Evolutionary conservation across 1,140 invertebrate species (phyloP), one percentile per base, ranked within the genome.

Genomic region (Drosophila kurseongensis): DNA sequence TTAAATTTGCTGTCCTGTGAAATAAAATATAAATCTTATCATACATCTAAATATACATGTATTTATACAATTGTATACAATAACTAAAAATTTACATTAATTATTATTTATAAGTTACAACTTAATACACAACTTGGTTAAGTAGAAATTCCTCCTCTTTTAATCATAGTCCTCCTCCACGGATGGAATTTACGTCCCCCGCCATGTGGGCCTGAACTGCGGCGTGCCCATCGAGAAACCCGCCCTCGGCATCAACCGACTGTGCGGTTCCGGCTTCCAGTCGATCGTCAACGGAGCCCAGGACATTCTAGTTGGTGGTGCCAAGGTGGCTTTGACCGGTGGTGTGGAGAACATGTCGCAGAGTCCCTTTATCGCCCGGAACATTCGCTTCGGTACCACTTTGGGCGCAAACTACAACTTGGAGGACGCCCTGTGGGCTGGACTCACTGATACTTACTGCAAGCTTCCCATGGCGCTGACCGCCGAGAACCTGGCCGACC

Each of bases 261-360:
- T 98, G 14, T 98, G 98, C 93, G 98, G 98, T 16, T 99, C 98
- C 51, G 98, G 98, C 5, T 99, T 99, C 93, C 98, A 99, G 92
- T 95, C 98, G 2, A 94, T 99, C 72, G 94, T 99, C 0, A 98
- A 96, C 93, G 98, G 96, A 69, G 96, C 96, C 65, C 98, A 99
- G 93, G 98, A 98, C 91, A 99, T 99, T 75, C 75, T 96, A 54
- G 93, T 96, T 18, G 97, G 98, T 32, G 96, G 97, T 82, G 96
- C 97, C 4, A 95, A 97, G 75, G 95, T 99, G 66, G 97, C 97
- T 5, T 91, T 99, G 8, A 96, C 98, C 56, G 98, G 98, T 51
- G 98, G 98, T 5, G 95, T 96, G 32, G 98, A 99, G 91, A 99
- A 96, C 91, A 99, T 99, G 98, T 98, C 96, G 27, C 96, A 97